Evolutionary conservation across 2,888 invertebrate species (phyloP).

Genomic region (Lepidocyrtinus sp.): DNA sequence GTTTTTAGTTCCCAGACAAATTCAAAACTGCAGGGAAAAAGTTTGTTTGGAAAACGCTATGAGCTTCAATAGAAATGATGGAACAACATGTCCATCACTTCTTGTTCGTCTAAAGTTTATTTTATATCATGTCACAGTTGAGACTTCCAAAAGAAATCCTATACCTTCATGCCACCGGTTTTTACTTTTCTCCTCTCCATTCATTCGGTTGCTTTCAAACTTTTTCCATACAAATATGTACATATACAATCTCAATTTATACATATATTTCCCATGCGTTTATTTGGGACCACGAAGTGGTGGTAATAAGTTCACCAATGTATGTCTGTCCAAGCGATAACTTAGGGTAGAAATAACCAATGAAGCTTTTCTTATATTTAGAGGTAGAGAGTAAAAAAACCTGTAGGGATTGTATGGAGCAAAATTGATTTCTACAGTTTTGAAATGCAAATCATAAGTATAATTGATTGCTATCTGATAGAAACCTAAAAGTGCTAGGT

Average conservation of each 20-base stretch:
- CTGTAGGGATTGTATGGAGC: too few species aligned
- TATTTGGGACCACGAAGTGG: too few species aligned
- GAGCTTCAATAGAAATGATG: slow-evolving; percentile 10
- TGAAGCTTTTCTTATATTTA: too few species aligned
- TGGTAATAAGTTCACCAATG: too few species aligned
- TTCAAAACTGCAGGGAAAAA: neutral
- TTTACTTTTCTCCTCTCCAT: neutral
- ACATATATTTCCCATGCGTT: neutral
- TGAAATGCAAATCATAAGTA: too few species aligned
- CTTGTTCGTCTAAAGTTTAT: neutral
- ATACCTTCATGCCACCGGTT: neutral
- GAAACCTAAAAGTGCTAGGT: too few species aligned
- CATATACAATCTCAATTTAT: neutral
- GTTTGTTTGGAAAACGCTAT: neutral
- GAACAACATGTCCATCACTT: slow-evolving; percentile 7
- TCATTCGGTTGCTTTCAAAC: neutral
- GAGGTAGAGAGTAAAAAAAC: too few species aligned
- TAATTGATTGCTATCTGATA: too few species aligned
- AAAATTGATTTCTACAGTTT: too few species aligned
- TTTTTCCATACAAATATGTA: neutral
- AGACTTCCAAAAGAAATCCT: neutral
- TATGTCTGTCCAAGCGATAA: too few species aligned
- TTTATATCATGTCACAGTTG: neutral
- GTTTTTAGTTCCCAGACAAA: neutral
- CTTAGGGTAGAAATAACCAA: too few species aligned